Percentiles rank a stretch among this genome's conserved stretches.
Evolutionary conservation across 92 coral and sea anemone genomes (phyloP).

Genomic region (Muricea muricata): DNA sequence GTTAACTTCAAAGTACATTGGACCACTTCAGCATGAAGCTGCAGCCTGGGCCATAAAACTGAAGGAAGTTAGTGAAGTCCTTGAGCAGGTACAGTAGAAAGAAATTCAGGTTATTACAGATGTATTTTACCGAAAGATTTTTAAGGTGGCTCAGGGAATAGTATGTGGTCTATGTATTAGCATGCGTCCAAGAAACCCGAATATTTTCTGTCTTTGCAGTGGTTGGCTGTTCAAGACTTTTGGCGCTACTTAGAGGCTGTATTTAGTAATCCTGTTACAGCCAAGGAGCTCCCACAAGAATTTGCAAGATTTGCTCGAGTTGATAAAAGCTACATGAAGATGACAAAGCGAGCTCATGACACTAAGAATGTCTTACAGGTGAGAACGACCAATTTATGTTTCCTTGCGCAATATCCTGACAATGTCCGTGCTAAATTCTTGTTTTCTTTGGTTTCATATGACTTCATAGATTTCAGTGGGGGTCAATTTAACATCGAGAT

Average conservation of each 20-base stretch:
- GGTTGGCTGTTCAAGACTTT: slow-evolving; percentile 96
- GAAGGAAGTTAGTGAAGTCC: slow-evolving; percentile 91
- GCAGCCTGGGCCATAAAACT: slow-evolving; percentile 99
- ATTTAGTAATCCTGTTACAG: slow-evolving; percentile 85
- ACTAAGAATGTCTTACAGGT: slow-evolving; percentile 97
- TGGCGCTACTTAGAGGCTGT: slow-evolving; percentile 97
- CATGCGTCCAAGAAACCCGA: too few species aligned
- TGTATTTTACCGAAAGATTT: too few species aligned
- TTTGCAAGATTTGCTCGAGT: slow-evolving; percentile 93
- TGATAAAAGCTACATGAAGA: slow-evolving; percentile 98
- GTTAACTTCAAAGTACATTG: slow-evolving; percentile 97
- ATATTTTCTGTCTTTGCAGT: slow-evolving; percentile 65
- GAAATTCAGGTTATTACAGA: background rate
- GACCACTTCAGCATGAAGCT: slow-evolving; percentile 96
- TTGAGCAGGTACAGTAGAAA: slow-evolving; percentile 87
- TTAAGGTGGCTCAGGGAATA: too few species aligned
- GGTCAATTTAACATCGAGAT: too few species aligned
- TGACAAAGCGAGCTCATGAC: slow-evolving; percentile 96
- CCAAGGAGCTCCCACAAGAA: slow-evolving; percentile 97
- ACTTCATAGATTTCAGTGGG: too few species aligned
- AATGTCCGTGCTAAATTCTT: too few species aligned
- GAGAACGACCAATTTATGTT: background rate
- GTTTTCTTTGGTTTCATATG: too few species aligned
- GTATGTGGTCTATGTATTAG: too few species aligned
- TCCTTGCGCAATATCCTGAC: too few species aligned